Percentiles rank a stretch among this genome's conserved stretches.
Conservation (phyloP, 2,797 vertebrate genomes). For the Margarornis squamiger region DNA sequence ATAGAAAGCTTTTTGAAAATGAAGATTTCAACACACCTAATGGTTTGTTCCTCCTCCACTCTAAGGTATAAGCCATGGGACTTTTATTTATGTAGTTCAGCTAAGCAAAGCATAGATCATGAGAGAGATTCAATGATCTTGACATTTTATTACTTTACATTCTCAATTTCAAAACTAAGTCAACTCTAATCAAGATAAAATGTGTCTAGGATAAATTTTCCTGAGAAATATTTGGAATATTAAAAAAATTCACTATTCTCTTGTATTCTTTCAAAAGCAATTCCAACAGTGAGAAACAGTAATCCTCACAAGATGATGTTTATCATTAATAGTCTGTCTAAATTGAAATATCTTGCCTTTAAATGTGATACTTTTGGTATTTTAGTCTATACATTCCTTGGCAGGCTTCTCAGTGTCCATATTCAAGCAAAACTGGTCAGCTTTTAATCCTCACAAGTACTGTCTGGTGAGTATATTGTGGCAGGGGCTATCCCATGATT, state of each 20-base stretch:
- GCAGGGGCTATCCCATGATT: not conserved
- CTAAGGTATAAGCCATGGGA: not conserved
- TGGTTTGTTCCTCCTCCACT: not conserved
- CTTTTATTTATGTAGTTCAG: not conserved
- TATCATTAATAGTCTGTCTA: not conserved
- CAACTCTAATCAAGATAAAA: not conserved
- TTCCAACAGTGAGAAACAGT: not conserved
- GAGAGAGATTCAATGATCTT: not conserved
- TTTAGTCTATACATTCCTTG: not conserved
- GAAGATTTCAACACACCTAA: not conserved
- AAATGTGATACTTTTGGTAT: not conserved
- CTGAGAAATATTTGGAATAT: not conserved
- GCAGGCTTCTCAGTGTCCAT: not conserved
- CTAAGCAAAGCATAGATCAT: not conserved
- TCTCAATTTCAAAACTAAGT: not conserved
- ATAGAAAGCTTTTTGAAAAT: not conserved
- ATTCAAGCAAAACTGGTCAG: not conserved
- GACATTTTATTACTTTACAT: not conserved
- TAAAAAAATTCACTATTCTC: not conserved
- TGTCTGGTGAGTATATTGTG: not conserved
- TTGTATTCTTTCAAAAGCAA: not conserved
- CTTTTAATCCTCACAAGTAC: not conserved
- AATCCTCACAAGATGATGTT: not conserved
- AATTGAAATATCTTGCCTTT: not conserved
- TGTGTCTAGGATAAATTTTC: not conserved